phyloP scores from a whole-genome alignment of 2,113 vertebrate genomes.

The Neogale vison region DNA sequence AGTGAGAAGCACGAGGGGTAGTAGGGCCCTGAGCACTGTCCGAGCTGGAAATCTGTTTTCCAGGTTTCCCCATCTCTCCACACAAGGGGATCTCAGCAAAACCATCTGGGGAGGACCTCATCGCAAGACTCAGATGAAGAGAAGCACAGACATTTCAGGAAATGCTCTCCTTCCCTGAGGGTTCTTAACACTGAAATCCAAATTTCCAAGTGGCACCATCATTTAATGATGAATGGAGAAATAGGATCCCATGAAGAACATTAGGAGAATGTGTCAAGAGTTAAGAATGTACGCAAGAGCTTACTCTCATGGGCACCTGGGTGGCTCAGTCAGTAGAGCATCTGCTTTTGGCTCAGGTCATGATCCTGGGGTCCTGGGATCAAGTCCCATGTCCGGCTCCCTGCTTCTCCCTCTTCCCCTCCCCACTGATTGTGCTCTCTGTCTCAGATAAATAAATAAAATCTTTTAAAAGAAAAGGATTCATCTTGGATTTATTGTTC shows the following conservation, averaged over 20 bases:
- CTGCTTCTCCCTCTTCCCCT: neutral
- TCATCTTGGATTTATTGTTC: neutral
- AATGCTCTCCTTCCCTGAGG: neutral
- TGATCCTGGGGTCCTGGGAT: neutral
- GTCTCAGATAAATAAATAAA: neutral
- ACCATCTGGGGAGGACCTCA: neutral
- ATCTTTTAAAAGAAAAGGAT: neutral
- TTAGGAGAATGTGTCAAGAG: neutral
- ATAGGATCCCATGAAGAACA: neutral
- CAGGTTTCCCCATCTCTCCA: neutral
- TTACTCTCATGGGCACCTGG: neutral
- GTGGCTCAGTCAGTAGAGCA: neutral
- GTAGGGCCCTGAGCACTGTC: neutral
- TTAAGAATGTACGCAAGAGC: neutral
- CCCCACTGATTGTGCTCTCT: neutral
- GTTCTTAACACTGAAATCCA: neutral
- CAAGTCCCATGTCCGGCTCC: rapidly evolving
- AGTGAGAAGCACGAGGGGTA: neutral
- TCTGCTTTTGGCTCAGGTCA: neutral
- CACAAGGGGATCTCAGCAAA: neutral
- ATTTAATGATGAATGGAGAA: neutral
- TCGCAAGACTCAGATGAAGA: neutral
- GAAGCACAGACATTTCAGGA: neutral
- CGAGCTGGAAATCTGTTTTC: neutral
- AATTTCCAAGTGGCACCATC: neutral